Evolutionary conservation across 2,888 invertebrate genomes (phyloP).

Genomic region (Eudemis profundana): DNA sequence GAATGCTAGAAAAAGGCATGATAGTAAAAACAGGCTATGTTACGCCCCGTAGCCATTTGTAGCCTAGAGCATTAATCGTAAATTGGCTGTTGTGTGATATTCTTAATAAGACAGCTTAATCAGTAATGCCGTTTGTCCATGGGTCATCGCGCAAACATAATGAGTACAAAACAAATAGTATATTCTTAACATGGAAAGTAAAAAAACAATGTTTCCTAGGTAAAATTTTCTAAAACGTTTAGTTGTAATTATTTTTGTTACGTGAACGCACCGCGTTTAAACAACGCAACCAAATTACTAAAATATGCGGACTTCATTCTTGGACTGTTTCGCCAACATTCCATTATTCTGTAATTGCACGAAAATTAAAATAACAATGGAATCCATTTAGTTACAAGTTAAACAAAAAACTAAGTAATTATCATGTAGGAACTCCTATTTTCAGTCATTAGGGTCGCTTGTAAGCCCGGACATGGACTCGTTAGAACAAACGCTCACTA

Average conservation of each 20-base stretch:
- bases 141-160: slow-evolving; percentile 33
- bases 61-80: slow-evolving; percentile 57
- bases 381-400: slow-evolving; percentile 55
- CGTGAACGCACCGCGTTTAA: slow-evolving; percentile 15
- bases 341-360: slow-evolving; percentile 60
- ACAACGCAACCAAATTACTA: slow-evolving; percentile 33
- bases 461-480: slow-evolving; percentile 32
- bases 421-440: slow-evolving; percentile 60
- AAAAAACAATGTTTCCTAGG: slow-evolving; percentile 7
- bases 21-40: slow-evolving; percentile 60
- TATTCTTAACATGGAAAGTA: slow-evolving; percentile 14
- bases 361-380: slow-evolving; percentile 62
- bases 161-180: slow-evolving; percentile 5
- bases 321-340: slow-evolving; percentile 56
- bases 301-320: slow-evolving; percentile 37
- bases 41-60: slow-evolving; percentile 61
- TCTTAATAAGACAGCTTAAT: slow-evolving; percentile 32
- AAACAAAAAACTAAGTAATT: slow-evolving; percentile 60
- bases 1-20: slow-evolving; percentile 57
- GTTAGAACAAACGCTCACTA: slow-evolving; percentile 14
- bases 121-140: slow-evolving; percentile 15
- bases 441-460: slow-evolving; percentile 49
- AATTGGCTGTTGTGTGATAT: slow-evolving; percentile 38
- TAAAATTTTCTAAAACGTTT: slow-evolving; percentile 30
- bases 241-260: slow-evolving; percentile 33